Conservation (phyloP, 2,888 invertebrate species). For the Coelinius sp. region DNA sequence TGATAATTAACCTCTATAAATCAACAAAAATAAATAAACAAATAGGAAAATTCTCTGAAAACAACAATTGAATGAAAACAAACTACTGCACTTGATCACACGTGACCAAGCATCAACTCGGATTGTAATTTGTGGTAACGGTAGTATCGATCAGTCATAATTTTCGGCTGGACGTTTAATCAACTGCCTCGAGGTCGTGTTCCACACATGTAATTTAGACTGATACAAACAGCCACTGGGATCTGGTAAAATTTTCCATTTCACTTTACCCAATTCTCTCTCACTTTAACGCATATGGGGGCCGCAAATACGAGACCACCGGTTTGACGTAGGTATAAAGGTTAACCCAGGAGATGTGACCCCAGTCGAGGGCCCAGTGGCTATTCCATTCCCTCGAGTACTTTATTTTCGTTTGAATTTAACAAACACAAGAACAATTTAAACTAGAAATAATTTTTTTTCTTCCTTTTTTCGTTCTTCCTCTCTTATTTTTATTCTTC, state of each 20-base stretch:
- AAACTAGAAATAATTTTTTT: neutral
- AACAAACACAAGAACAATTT: slow-evolving; percentile 1
- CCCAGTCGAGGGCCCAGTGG: slow-evolving; percentile 4
- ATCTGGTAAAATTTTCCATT: neutral
- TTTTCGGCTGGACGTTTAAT: slow-evolving; percentile 58
- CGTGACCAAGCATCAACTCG: slow-evolving; percentile 42
- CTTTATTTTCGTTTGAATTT: slow-evolving; percentile 1
- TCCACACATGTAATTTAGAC: slow-evolving; percentile 45
- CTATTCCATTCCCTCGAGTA: slow-evolving; percentile 6
- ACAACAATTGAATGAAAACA: neutral
- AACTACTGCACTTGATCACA: neutral
- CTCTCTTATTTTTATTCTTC: neutral
- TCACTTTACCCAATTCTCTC: neutral
- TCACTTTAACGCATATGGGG: neutral
- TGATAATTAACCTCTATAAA: too few species aligned
- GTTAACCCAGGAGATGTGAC: slow-evolving; percentile 13
- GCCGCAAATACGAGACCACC: slow-evolving; percentile 3
- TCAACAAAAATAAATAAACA: neutral
- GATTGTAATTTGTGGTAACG: slow-evolving; percentile 45
- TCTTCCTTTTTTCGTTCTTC: neutral
- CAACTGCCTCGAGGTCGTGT: slow-evolving; percentile 44
- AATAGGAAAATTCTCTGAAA: neutral
- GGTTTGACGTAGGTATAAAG: neutral
- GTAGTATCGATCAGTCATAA: slow-evolving; percentile 57
- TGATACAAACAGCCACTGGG: neutral